phyloP scores from a whole-genome alignment of 2,888 invertebrate genomes.

The Rhingia campestris region DNA sequence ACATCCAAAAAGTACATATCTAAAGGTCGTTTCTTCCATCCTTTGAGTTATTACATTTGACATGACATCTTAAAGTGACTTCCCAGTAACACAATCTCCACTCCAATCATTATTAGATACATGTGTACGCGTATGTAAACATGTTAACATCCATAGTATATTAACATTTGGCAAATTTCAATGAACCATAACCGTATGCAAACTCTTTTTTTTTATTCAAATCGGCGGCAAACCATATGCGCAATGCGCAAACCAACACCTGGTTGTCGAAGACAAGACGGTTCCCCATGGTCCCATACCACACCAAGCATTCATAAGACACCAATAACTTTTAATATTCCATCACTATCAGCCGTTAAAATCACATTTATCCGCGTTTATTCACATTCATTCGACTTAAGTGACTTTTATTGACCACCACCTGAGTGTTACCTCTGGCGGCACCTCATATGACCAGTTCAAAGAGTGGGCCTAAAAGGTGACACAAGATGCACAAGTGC shows the following conservation, averaged over 20 bases:
- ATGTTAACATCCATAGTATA: constrained; percentile 42
- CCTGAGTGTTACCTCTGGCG: constrained; percentile 12
- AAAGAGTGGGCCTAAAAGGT: constrained; percentile 15
- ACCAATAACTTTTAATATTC: constrained; percentile 47
- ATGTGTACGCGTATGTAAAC: constrained; percentile 9
- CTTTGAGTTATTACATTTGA: neutral
- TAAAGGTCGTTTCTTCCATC: too few relatives aligned
- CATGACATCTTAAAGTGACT: neutral
- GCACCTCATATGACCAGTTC: constrained; percentile 10
- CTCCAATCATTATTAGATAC: neutral
- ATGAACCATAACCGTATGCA: constrained; percentile 53
- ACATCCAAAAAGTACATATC: too few relatives aligned
- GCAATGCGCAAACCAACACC: constrained; percentile 32
- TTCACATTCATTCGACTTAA: constrained; percentile 60
- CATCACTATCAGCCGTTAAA: constrained; percentile 50
- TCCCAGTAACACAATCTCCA: neutral
- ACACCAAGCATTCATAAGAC: constrained; percentile 24
- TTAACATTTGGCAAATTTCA: constrained; percentile 52
- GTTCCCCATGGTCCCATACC: neutral
- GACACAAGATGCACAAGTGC: constrained; percentile 10
- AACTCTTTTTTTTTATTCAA: constrained; percentile 29
- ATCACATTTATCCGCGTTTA: constrained; percentile 53
- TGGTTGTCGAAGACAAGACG: constrained; percentile 1
- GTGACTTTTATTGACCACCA: constrained; percentile 64
- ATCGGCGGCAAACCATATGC: constrained; percentile 2